A percentile compares a stretch with the other conserved stretches of the same genome.
Conservation (phyloP, 1,140 invertebrate species). For the Batillaria attramentaria region DNA sequence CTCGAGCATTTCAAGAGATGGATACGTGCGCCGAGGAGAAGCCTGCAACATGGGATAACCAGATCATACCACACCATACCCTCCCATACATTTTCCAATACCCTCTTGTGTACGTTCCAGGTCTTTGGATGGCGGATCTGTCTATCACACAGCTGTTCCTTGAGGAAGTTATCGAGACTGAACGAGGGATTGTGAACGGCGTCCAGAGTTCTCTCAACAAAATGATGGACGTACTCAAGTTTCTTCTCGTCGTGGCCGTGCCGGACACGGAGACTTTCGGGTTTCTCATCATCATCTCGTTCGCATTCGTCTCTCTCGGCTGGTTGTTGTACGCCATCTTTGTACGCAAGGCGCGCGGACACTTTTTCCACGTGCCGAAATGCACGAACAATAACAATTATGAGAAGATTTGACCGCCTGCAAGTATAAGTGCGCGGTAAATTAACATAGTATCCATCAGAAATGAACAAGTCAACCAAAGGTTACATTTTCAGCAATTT, state of each 20-base stretch:
- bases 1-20: slow-evolving; percentile 1
- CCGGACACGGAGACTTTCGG: slow-evolving; percentile 72
- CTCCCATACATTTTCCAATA: neutral
- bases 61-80: neutral
- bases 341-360: neutral
- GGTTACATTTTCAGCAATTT: too few species aligned
- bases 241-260: slow-evolving; percentile 73
- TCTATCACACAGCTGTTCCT: slow-evolving; percentile 77
- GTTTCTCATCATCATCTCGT: slow-evolving; percentile 72
- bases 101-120: slow-evolving; percentile 34
- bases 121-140: slow-evolving; percentile 77
- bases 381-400: slow-evolving; percentile 38
- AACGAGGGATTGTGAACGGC: slow-evolving; percentile 75
- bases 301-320: slow-evolving; percentile 69
- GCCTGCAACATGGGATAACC: neutral
- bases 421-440: too few species aligned
- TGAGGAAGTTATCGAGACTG: slow-evolving; percentile 73
- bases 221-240: slow-evolving; percentile 75
- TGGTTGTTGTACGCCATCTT: slow-evolving; percentile 39
- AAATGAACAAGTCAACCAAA: too few species aligned
- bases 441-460: too few species aligned
- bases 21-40: neutral
- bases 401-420: neutral
- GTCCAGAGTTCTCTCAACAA: slow-evolving; percentile 76
- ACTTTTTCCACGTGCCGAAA: slow-evolving; percentile 7